Base-by-base conservation (phyloP, 2,888 invertebrate species). In the Nomada flava region DNA sequence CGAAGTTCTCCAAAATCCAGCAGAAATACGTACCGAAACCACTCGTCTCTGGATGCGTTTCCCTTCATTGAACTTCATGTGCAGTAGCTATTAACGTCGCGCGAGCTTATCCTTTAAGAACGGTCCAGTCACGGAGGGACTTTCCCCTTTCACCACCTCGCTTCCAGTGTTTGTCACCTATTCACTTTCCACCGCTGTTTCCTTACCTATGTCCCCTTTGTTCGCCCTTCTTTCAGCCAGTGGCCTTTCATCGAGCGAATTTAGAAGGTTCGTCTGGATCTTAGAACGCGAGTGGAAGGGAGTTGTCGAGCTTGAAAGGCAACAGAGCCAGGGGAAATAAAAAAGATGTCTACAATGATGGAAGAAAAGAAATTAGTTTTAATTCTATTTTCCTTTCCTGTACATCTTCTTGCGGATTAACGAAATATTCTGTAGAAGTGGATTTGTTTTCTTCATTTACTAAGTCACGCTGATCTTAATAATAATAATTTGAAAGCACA, bases 61-160 rank as follows among this genome's bases (percentile, higher is more conserved):
- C 42, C 73, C 64, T 62, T 75, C 64, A 36, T n/a, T 15, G 20
- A 44, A 20, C 57, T 75, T 71, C 74, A 50, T 64, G 10, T 64
- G 57, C 76, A 55, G 69, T 76, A 65, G 60, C 80, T 85, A 79
- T 87, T 87, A 87, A 79, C 76, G 84, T 83, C 83, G 84, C 76
- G 65, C 83, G 85, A 84, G 85, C 85, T 89, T 89, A 89, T 87
- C 85, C 85, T 87, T 87, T 89, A 88, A 86, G 78, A 67, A 83
- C 62, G 53, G 65, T 64, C 74, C 80, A 52, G 52, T 80, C 86
- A 73, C 74, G 73, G 59, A 85, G 82, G 82, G 73, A 52, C 71
- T 73, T 59, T 59, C 71, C 62, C 23, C 62, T 20, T 44, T 44
- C 47, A 26, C 53, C 26, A 15, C 15, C n/a, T 62, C 44, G 53